Base-by-base conservation (phyloP, 2,113 vertebrate species). In the Mesocricetus auratus region DNA sequence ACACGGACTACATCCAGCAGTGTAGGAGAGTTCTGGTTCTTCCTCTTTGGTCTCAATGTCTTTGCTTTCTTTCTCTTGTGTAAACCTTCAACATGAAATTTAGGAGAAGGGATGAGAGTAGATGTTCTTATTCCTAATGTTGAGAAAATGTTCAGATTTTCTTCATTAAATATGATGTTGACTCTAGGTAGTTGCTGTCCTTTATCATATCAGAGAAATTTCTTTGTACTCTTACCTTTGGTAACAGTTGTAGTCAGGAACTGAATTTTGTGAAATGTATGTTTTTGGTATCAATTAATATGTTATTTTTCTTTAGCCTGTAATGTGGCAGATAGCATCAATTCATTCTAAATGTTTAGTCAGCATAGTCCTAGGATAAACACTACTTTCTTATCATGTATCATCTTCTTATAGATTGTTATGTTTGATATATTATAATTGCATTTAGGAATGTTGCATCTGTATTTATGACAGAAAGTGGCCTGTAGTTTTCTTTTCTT, bases 401-500 rank as follows among this genome's bases (percentile, higher is more conserved):
- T 75, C 77, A 81, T 73, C 39, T 68, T 94, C 89, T 69, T 85
- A 42, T 66, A 31, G 53, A 62, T 86, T 93, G 10, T 56, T 86
- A 56, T 24, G 42, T 58, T 93, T 93, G 29, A 45, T 56, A 90
- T 71, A 74, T 73, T 85, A 62, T 45, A 75, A 47, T 73, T 91
- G 50, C 86, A 5, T 60, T 85, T 50, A 24, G 33, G 50, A 89
- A 19, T 86, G 78, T 79, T 81, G 1, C 22, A 66, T 56, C n/a
- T 31, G 3, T 87, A 62, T 79, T 90, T 86, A 82, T 93, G 39
- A 47, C 29, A 62, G 47, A 26, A 15, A 53, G 3, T 58, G 19
- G 29, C 69, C 22, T 93, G 17, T 22, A 31, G 15, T 79, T 93
- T 93, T 77, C 45, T 91, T 91, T 87, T 86, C 39, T 93, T 75